phyloP scores from a whole-genome alignment of 64 coral and sea anemone species.

The Montipora sp. region DNA sequence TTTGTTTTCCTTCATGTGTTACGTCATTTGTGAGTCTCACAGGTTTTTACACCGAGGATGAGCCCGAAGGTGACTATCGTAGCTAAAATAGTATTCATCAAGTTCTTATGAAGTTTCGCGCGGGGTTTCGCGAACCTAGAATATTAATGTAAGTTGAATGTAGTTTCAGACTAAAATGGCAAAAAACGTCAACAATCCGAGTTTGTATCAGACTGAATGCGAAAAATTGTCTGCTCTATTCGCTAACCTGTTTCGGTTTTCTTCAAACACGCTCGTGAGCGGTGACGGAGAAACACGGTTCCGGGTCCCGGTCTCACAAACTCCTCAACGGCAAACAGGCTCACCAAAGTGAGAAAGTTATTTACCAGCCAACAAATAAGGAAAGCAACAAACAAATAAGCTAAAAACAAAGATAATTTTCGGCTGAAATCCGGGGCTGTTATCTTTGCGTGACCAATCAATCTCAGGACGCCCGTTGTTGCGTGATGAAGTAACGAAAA shows the following conservation, averaged over 20 bases:
- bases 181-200: not conserved
- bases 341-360: not conserved
- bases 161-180: not conserved
- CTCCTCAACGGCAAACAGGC: not conserved
- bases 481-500: not conserved
- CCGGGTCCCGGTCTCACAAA: not conserved
- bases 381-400: not conserved
- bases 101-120: not conserved
- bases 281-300: not conserved
- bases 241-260: too few species aligned
- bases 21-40: not conserved
- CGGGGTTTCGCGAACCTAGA: not conserved
- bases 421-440: not conserved
- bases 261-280: not conserved
- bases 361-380: not conserved
- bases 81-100: too few species aligned
- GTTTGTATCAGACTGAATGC: not conserved
- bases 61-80: not conserved
- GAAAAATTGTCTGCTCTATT: not conserved
- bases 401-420: not conserved
- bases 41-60: too few species aligned
- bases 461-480: not conserved
- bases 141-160: not conserved
- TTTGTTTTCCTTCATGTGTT: too few species aligned
- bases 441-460: slow-evolving; percentile 5